Percentiles rank a stretch among this genome's conserved stretches.
Evolutionary conservation across 2,113 vertebrate genomes (phyloP).

Genomic region (Sinocyclocheilus anophthalmus): DNA sequence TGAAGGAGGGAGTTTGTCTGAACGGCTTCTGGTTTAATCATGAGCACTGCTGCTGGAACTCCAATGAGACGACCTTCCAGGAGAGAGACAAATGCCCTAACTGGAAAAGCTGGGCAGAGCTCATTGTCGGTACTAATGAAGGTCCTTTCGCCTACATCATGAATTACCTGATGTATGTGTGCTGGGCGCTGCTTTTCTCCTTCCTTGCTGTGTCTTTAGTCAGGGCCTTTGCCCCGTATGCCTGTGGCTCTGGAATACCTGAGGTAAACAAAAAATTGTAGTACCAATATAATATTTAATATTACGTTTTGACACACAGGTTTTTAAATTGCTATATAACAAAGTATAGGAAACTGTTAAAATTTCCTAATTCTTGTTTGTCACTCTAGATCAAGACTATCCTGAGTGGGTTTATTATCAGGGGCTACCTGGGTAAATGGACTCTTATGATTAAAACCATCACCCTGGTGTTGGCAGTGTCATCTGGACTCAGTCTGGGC

Average conservation of each 20-base stretch:
- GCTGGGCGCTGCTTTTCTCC: slow-evolving; percentile 84
- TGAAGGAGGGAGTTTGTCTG: slow-evolving; percentile 85
- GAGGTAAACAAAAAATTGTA: slow-evolving; percentile 74
- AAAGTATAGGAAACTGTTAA: not conserved
- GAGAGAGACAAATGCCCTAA: slow-evolving; percentile 83
- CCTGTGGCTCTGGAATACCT: slow-evolving; percentile 87
- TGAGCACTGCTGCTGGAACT: slow-evolving; percentile 88
- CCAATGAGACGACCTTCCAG: slow-evolving; percentile 77
- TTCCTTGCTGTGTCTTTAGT: slow-evolving; percentile 85
- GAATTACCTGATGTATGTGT: slow-evolving; percentile 83
- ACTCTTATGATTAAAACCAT: slow-evolving; percentile 88
- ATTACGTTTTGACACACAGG: not conserved
- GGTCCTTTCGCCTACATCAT: slow-evolving; percentile 82
- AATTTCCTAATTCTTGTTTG: not conserved
- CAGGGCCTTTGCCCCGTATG: slow-evolving; percentile 85
- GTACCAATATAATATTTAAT: not conserved
- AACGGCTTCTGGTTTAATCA: slow-evolving; percentile 85
- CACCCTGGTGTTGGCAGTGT: slow-evolving; percentile 85
- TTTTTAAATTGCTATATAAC: not conserved
- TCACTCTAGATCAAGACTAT: slow-evolving; percentile 86
- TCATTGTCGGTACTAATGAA: slow-evolving; percentile 76
- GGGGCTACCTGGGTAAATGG: slow-evolving; percentile 89
- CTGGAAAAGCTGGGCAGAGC: slow-evolving; percentile 87
- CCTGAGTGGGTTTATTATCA: slow-evolving; percentile 89
- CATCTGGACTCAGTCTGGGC: slow-evolving; percentile 86